Base-by-base conservation (phyloP, 2,888 invertebrate species). In the Phasia obesa region DNA sequence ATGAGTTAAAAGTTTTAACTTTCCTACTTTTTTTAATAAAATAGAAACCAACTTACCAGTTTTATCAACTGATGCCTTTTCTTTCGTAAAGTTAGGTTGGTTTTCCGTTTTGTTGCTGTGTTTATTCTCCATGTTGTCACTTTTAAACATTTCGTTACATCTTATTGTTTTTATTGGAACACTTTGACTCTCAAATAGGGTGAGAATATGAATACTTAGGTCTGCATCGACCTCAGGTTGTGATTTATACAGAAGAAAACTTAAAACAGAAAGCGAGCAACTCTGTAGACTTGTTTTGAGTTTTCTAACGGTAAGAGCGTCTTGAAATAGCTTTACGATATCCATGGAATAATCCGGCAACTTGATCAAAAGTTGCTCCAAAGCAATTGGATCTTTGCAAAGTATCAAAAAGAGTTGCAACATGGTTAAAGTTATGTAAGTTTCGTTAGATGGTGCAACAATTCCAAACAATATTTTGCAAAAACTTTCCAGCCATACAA, bases 381-480 rank as follows among this genome's bases (percentile, higher is more conserved):
- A 87, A 3, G 89, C 84, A 38, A 82, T 87, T 0, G 71, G 21
- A 59, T 90, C 89, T 71, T 88, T 88, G 23, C 87, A 88, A n/a
- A 90, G 78, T 3, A 88, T 87, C 69, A 88, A 75, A 2, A 89
- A 38, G 3, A 90, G 9, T 70, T 89, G 88, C 0, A 89, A 27
- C 6, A 88, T 59, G 19, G 81, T 84, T 11, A 83, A 64, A n/a
- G 76, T 47, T 17, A 51, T 65, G 11, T 44, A 31, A 11, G 49
- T 57, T 35, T 79, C 21, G 0, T 47, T 38, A 35, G 71, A 65
- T 13, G 71, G 69, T 4, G 79, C 47, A 21, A 75, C 77, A 4
- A 85, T 77, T 60, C 17, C 11, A 55, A 75, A 75, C 11, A 83
- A 27, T 44, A 90, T 65, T 6, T 73, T 6, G 1, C 85, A 62